A percentile compares a stretch with the other conserved stretches of the same genome.
Evolutionary conservation across 2,113 vertebrate species (phyloP).

Genomic region (Potamarius usumacintae): DNA sequence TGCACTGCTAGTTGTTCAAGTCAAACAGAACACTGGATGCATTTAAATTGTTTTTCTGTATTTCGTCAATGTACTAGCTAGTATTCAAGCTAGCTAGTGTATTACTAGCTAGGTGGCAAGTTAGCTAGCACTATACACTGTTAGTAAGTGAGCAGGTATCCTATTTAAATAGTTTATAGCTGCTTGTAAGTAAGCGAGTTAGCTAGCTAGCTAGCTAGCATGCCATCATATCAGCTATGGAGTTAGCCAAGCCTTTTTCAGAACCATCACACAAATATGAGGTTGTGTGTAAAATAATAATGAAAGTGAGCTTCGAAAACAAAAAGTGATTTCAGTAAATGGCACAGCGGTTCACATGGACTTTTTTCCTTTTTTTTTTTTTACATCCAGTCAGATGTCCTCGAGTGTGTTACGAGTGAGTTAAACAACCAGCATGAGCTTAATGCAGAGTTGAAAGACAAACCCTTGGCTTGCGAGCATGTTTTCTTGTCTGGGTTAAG

Average conservation of each 20-base stretch:
- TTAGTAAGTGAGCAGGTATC: background rate
- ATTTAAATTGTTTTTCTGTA: background rate
- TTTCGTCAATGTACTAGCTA: background rate
- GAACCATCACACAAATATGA: too few relatives aligned
- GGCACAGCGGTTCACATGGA: background rate
- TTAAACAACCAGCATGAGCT: background rate
- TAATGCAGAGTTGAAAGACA: background rate
- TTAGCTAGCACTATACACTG: background rate
- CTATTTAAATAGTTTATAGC: background rate
- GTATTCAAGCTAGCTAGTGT: background rate
- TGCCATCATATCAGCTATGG: background rate
- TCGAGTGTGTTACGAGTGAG: background rate
- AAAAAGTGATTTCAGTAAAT: background rate
- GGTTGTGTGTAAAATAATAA: background rate
- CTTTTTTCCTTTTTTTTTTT: background rate
- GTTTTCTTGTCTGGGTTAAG: conserved; percentile 80
- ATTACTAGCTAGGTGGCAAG: background rate
- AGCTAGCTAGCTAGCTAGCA: background rate
- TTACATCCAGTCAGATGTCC: background rate
- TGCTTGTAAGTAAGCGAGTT: background rate
- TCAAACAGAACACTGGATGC: background rate
- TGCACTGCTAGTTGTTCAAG: background rate
- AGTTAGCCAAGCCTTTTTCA: background rate
- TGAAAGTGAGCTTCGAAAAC: background rate
- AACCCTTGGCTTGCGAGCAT: conserved; percentile 73